Evolutionary conservation across 2,888 invertebrate genomes (phyloP), one percentile per base, ranked within the genome.

Genomic region (Imbricaverruca yamaguchii): DNA sequence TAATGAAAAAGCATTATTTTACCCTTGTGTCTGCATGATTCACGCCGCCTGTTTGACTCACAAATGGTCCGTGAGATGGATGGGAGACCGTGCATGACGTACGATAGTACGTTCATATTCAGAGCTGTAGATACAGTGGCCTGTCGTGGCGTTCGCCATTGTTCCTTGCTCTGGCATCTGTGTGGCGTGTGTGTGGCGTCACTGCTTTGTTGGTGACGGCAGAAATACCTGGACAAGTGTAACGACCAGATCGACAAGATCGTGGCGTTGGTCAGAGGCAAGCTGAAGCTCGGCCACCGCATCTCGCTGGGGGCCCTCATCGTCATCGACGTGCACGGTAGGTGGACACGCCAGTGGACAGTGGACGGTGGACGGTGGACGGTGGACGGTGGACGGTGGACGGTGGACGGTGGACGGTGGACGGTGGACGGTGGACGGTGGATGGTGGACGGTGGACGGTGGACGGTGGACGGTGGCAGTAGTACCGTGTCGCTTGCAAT

Each of bases 231-330:
- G 81, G 86, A 87, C 4, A 91, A 90, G 84, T 92, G 93, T 85
- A 93, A 92, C 84, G 87, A 87, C 81, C 93, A 94, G 87, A 89
- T 95, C 25, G 90, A 91, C 82, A 91, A 93, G 83, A 92, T 94
- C 82, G 94, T 95, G 0, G 89, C 91, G 77, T 88, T 94, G 82
- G 93, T 95, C 69, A 89, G 97, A 81, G 96, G 96, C n/a, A 92
- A 92, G 86, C 89, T 97, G 1, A 93, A 92, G 83, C 89, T 91
- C 57, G 95, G 96, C 87, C 95, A 94, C 87, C 91, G 97, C 81
- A 94, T 94, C 69, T 97, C 96, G 0, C 89, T 97, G 3, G 93
- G 96, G 82, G 96, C 97, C 0, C 88, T 97, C 83, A 95, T 97
- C 0, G 95, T 96, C 12, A 88, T 97, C 83, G 97, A 97, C 86